These are phyloP conservation scores for Gracilinanus agilis DNA, from an alignment of 2,113 vertebrate species.

Conservation along the genomic window DNA sequence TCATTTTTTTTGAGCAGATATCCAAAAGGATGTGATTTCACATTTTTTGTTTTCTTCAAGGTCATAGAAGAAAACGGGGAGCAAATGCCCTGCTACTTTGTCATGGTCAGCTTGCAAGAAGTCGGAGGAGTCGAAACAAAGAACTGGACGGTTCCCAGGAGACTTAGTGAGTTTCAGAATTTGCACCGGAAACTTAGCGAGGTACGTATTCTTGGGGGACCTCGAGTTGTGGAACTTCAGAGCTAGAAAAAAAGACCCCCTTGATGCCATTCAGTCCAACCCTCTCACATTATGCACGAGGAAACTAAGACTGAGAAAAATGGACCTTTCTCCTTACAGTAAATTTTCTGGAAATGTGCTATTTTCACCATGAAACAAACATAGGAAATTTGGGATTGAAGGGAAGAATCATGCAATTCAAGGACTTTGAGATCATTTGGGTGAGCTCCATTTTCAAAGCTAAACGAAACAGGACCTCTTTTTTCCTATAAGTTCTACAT, in stretches of 20 bases:
- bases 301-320: neutral
- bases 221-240: neutral
- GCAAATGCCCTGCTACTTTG: slow-evolving; percentile 94
- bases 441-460: neutral
- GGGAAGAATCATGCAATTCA: neutral
- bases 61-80: slow-evolving; percentile 96
- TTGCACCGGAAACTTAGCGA: slow-evolving; percentile 97
- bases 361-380: slow-evolving; percentile 17
- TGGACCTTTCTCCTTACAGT: slow-evolving; percentile 1
- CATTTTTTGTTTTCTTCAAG: slow-evolving; percentile 78
- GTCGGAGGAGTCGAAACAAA: slow-evolving; percentile 89
- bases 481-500: neutral
- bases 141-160: slow-evolving; percentile 94
- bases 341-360: neutral
- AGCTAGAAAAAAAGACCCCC: neutral
- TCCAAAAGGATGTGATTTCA: neutral
- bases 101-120: slow-evolving; percentile 92
- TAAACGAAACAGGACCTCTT: neutral
- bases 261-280: neutral
- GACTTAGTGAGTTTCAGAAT: slow-evolving; percentile 96
- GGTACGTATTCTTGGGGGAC: slow-evolving; percentile 83
- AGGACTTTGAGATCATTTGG: neutral
- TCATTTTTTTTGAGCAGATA: neutral
- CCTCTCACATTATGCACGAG: neutral
- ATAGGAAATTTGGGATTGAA: slow-evolving; percentile 41